A percentile compares a stretch with the other conserved stretches of the same genome.
Evolutionary conservation across 2,888 invertebrate genomes (phyloP).

Genomic region (Diploptera punctata): DNA sequence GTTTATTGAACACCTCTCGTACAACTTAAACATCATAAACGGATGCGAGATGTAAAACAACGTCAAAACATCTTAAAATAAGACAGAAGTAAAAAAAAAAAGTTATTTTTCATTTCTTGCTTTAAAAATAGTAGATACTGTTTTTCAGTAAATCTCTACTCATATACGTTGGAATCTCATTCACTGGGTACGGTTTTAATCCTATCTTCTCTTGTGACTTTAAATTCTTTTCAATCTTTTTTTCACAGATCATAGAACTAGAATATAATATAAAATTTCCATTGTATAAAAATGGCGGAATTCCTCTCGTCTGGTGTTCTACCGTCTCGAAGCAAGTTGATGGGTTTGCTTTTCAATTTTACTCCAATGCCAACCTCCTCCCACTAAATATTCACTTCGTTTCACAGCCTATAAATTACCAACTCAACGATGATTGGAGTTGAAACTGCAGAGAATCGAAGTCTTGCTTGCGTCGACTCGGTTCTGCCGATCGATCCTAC

Average conservation of each 20-base stretch:
- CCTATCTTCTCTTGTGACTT: neutral
- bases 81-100: too few relatives aligned
- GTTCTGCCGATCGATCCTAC: constrained; percentile 17
- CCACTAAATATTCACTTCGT: constrained; percentile 22
- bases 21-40: too few relatives aligned
- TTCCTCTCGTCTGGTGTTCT: neutral
- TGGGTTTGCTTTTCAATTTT: constrained; percentile 30
- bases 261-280: neutral
- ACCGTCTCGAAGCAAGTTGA: constrained; percentile 13
- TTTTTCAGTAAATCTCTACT: too few relatives aligned
- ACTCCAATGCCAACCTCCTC: neutral
- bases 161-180: too few relatives aligned
- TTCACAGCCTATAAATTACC: constrained; percentile 30
- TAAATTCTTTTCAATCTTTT: neutral
- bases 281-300: neutral
- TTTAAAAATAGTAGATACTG: too few relatives aligned
- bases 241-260: neutral
- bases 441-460: constrained; percentile 15
- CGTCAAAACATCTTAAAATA: too few relatives aligned
- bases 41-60: too few relatives aligned
- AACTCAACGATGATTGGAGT: constrained; percentile 27
- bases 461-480: neutral
- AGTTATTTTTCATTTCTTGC: too few relatives aligned
- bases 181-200: too few relatives aligned
- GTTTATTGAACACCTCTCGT: too few relatives aligned